These are phyloP conservation scores for Myanophis thanlyinensis DNA, from an alignment of 2,113 vertebrate species.

Conservation along the genomic window DNA sequence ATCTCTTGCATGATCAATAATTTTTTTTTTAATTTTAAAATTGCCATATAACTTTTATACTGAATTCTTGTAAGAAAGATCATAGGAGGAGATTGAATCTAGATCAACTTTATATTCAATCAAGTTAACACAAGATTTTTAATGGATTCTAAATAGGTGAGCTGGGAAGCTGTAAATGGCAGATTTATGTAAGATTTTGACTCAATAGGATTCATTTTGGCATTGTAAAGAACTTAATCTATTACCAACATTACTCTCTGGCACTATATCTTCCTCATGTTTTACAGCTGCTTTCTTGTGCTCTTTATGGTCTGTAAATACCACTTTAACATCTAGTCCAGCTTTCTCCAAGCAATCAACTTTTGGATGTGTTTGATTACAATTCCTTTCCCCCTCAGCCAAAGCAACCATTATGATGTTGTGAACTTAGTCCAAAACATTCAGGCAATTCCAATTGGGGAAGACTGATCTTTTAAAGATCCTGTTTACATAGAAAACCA, in stretches of 20 bases:
- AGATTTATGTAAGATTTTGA: neutral
- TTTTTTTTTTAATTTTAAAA: neutral
- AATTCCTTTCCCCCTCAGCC: neutral
- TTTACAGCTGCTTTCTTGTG: constrained; percentile 1
- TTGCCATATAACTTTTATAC: neutral
- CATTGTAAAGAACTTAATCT: neutral
- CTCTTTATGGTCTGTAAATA: neutral
- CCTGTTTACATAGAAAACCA: neutral
- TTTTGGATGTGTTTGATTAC: neutral
- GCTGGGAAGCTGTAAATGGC: neutral
- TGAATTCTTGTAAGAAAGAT: neutral
- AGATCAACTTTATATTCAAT: neutral
- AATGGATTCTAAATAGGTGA: neutral
- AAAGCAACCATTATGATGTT: neutral
- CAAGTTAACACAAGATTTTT: neutral
- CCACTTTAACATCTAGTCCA: neutral
- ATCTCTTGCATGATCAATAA: neutral
- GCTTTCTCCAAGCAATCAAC: neutral
- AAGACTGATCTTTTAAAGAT: neutral
- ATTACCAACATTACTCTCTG: neutral
- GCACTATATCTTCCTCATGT: neutral
- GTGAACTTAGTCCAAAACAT: neutral
- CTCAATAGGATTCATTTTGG: neutral
- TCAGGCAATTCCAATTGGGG: neutral
- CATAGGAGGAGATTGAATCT: neutral